Base-by-base conservation (phyloP, 64 coral and sea anemone species). In the Porites lutea region DNA sequence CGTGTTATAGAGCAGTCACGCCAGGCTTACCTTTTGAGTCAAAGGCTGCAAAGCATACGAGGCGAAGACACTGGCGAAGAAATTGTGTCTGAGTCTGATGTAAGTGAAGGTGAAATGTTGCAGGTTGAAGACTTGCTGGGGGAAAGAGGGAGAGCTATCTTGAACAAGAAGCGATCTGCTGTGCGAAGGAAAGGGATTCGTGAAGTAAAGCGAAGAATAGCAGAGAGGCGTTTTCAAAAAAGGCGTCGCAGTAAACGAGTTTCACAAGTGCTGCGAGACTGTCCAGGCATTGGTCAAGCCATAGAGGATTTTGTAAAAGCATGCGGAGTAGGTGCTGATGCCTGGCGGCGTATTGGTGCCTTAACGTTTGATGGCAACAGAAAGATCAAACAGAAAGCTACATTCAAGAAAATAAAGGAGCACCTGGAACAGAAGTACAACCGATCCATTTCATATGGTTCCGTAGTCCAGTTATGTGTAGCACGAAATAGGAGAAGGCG, bases 341-440 rank as follows among this genome's bases (percentile, higher is more conserved):
- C 83, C 3, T 93, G 91, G 91, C 59, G 83, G 0, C 48, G 91
- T 2, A 93, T 74, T 1, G 91, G 91, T 13, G 91, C 67, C 2
- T 3, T 93, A 8, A 93, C 83, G 4, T 93, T 93, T 68, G 91
- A 93, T 71, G 91, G 91, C 7, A 93, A 93, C 43, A 86, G 88
- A 48, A 95, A 90, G 16, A 23, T 85, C 7, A 46, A 73, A 59
- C 63, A 95, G 23, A 95, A 86, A 65, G 60, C 78, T 37, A 95
- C 88, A 0, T 95, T 90, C 23, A 95, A 83, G 52, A 23, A 82
- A 59, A 75, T 95, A 4, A 66, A 95, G 55, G 79, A 86, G 22
- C 88, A 95, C 21, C 13, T 95, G 14, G 50, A 86, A 78, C 21
- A 14, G 11, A 78, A 68, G 54, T 95, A 86, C 64, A 27, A 47